phyloP scores from a whole-genome alignment of 2,113 vertebrate genomes.

The Crotophaga sulcirostris region DNA sequence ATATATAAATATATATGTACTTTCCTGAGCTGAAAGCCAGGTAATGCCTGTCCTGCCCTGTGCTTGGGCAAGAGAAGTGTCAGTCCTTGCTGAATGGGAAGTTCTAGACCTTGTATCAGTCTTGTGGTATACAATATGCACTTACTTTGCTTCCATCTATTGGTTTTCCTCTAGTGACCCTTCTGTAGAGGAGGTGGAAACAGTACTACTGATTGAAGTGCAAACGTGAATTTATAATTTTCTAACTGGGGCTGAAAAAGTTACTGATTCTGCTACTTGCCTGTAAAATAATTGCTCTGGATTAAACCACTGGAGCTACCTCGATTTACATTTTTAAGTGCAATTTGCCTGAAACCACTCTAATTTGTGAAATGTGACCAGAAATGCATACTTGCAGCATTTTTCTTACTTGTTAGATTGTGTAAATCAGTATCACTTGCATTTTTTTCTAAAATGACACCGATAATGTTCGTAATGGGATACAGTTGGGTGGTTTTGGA shows the following conservation, averaged over 20 bases:
- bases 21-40: background rate
- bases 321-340: background rate
- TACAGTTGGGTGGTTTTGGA: background rate
- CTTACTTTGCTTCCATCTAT: background rate
- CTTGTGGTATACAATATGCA: rapidly evolving
- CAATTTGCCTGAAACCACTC: background rate
- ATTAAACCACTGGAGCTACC: background rate
- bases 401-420: background rate
- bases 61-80: background rate
- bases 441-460: background rate
- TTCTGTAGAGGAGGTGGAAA: background rate
- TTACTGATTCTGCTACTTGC: background rate
- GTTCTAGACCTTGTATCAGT: background rate
- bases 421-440: background rate
- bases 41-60: too few species aligned
- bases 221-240: background rate
- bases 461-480: background rate
- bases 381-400: background rate
- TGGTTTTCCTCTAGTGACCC: background rate
- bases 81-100: background rate
- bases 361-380: background rate
- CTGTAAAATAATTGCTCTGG: background rate
- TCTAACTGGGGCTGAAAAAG: background rate
- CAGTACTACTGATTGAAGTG: background rate
- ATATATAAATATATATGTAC: rapidly evolving